Evolutionary conservation across 2,888 invertebrate species (phyloP).

Genomic region (Globia sparganii): DNA sequence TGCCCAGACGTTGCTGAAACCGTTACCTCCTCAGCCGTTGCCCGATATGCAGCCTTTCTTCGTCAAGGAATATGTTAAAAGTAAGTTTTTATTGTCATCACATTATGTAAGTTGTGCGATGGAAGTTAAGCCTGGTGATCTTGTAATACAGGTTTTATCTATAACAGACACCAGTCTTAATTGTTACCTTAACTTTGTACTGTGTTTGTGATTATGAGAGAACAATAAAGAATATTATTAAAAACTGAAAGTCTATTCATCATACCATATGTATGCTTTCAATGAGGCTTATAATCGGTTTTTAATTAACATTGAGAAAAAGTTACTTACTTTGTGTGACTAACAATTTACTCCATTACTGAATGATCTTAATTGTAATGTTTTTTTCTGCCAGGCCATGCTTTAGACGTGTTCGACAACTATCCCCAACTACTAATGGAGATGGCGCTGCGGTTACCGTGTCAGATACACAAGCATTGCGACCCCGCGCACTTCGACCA

Average conservation of each 20-base stretch:
- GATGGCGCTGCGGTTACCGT: constrained; percentile 97
- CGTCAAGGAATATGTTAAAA: constrained; percentile 96
- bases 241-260: not conserved
- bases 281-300: not conserved
- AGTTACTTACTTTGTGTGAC: not conserved
- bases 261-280: not conserved
- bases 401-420: constrained; percentile 97
- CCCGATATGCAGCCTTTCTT: constrained; percentile 99
- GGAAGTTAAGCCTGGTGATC: too few relatives aligned
- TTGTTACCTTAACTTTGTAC: too few relatives aligned
- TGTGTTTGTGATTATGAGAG: too few relatives aligned
- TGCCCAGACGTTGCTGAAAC: constrained; percentile 94
- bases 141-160: too few relatives aligned
- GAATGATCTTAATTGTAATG: not conserved
- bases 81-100: constrained; percentile 74
- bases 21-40: constrained; percentile 94
- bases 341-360: not conserved
- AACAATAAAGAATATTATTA: too few relatives aligned
- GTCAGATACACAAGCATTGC: constrained; percentile 96
- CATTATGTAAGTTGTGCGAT: too few relatives aligned
- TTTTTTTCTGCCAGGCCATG: constrained; percentile 91
- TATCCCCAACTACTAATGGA: constrained; percentile 98
- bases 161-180: too few relatives aligned
- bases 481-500: constrained; percentile 91
- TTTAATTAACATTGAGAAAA: not conserved